Evolutionary conservation across 2,888 invertebrate genomes (phyloP), one percentile per base, ranked within the genome.

Genomic region (Dioctria rufipes): DNA sequence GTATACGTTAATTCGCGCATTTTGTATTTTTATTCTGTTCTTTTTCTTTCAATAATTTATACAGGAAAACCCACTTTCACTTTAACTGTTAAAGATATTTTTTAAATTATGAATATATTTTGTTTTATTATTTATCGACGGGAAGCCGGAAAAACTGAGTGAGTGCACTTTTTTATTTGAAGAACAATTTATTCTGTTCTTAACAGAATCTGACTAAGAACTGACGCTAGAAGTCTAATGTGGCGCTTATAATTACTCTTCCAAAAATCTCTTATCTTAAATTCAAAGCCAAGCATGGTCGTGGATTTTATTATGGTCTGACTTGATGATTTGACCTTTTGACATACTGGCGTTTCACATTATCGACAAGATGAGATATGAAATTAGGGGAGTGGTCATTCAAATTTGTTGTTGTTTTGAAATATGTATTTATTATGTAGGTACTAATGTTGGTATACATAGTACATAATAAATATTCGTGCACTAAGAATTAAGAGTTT

Each of bases 1-100:
- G 81, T 82, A 43, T 82, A 82, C 11, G 82, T 82, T 66, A 82
- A 78, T 51, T 82, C 81, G 8, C 81, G 80, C 81, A 82, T 82
- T 79, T 58, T 79, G 42, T 11, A 61, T 61, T 25, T 11, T 61
- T 25, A 8, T 3, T 3, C 9, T 40, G 42, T 65, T 40, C 6
- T 37, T 40, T 65, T 8, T 65, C 42, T 2, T 65, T 37, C 5
- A 40, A 40, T 43, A 3, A 13, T 40, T 4, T 40, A 37, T 40
- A 39, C 65, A 11, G 5, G 25, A 2, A 25, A 25, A 25, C 25
- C 0, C 25, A 25, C 25, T 25, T 25, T 25, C 25, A 25, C 25
- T 25, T 25, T 25, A 25, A 25, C 25, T 25, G 25, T 0, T 25
- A 25, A 25, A 25, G 25, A 25, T 25, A 25, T 25, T 25, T 25